Evolutionary conservation across 1,140 invertebrate species (phyloP).

Genomic region (Pissodes strobi): DNA sequence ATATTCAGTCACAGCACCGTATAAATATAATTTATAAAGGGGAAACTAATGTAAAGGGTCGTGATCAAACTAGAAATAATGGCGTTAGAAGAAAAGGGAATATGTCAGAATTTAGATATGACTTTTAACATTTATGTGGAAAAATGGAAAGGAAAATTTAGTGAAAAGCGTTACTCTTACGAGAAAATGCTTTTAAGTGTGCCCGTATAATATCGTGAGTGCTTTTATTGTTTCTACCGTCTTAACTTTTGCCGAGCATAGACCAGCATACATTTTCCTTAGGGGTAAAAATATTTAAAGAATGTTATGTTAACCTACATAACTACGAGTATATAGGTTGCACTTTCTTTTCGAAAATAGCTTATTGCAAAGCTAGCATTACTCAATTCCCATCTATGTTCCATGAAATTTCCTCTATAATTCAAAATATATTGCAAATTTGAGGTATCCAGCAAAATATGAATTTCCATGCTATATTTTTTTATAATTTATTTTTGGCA

Average conservation of each 20-base stretch:
- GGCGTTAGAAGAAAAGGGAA: conserved; percentile 1
- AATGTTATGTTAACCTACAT: too few relatives aligned
- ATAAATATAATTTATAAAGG: background rate
- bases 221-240: conserved; percentile 15
- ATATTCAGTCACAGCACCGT: too few relatives aligned
- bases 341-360: too few relatives aligned
- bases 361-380: too few relatives aligned
- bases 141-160: conserved; percentile 20
- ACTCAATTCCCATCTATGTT: too few relatives aligned
- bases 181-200: conserved; percentile 23
- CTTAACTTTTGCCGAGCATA: background rate
- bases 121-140: conserved; percentile 20
- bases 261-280: background rate
- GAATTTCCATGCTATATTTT: too few relatives aligned
- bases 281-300: too few relatives aligned
- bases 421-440: too few relatives aligned
- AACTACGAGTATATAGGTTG: too few relatives aligned
- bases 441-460: too few relatives aligned
- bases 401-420: too few relatives aligned
- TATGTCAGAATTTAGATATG: conserved; percentile 28
- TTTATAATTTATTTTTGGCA: too few relatives aligned
- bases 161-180: conserved; percentile 11
- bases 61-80: conserved; percentile 12
- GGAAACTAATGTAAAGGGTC: background rate
- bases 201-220: conserved; percentile 1